Base-by-base conservation (phyloP, 1,140 invertebrate genomes). In the Drosophila carrolli region DNA sequence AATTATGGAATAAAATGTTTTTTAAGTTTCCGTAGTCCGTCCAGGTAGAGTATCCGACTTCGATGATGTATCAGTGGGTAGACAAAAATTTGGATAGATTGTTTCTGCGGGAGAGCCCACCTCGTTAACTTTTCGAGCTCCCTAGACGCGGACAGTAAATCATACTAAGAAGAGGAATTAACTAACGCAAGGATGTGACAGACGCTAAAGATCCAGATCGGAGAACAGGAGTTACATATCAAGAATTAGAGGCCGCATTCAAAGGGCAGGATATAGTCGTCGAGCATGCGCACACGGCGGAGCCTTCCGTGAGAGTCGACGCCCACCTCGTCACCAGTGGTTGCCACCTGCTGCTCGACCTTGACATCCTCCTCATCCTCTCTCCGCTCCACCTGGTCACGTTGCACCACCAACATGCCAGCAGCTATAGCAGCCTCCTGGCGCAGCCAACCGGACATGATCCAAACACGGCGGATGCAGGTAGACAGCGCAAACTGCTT, bases 391-490 rank as follows among this genome's bases (percentile, higher is more conserved):
- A 47, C 41, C 19, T 88, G 67, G 8, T 58, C 40, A 6, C 76
- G 83, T 4, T 47, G 72, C 44, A 67, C 23, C 14, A 83, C 76
- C 32, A 83, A 19, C 79, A 88, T 89, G 7, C 59, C 72, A 8
- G 83, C 83, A 1, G 83, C 75, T 8, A 74, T 63, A 6, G 81
- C 60, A 19, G 84, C 84, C 60, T 88, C 83, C 41, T 89, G 74
- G 5, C 83, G 84, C 16, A 88, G 50, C 75, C 76, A 88, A 19
- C 47, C 54, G 53, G 84, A 60, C 57, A 88, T 46, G 13, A 89
- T 71, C 84, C 80, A 88, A 40, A 88, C 70, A 10, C 75, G 77
- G 14, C 83, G 83, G 6, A 88, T 62, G 19, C 84, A 73, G 19
- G 75, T 38, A 9, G 77, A 10, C 48, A 88, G 37, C 8, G 77